These are phyloP conservation scores for Nysson spinosus DNA, from an alignment of 2,888 invertebrate genomes.

Conservation along the genomic window DNA sequence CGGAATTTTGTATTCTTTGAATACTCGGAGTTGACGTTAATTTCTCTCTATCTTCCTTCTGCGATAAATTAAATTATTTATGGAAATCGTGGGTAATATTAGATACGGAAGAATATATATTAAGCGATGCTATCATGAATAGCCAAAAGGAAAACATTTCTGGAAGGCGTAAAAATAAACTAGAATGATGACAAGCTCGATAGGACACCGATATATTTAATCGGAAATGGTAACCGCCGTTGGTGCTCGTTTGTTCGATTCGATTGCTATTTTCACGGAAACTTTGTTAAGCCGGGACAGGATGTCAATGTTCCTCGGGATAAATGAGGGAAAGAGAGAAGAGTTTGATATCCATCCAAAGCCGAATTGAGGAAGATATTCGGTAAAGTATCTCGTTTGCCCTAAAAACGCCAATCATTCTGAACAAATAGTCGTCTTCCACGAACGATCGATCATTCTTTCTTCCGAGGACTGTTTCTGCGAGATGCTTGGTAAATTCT, in stretches of 20 bases:
- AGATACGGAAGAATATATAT: too few relatives aligned
- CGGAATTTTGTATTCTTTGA: too few relatives aligned
- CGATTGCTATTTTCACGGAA: conserved; percentile 17
- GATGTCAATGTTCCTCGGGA: conserved; percentile 4
- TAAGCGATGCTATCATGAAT: too few relatives aligned
- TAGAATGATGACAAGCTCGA: conserved; percentile 6
- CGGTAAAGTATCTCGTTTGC: conserved; percentile 20
- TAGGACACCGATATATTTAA: conserved; percentile 34
- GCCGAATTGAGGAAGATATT: conserved; percentile 8
- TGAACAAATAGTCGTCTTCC: conserved; percentile 28
- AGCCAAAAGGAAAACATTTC: too few relatives aligned
- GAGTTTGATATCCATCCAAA: conserved; percentile 22
- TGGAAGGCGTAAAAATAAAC: too few relatives aligned
- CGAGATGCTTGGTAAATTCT: conserved; percentile 21
- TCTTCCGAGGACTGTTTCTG: conserved; percentile 4
- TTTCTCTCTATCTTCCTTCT: background rate
- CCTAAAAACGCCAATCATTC: conserved; percentile 53
- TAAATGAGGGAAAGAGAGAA: conserved; percentile 29
- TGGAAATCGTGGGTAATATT: too few relatives aligned
- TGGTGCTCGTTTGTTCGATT: conserved; percentile 32
- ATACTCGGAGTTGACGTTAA: too few relatives aligned
- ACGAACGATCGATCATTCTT: conserved; percentile 38
- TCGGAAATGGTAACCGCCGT: conserved; percentile 32
- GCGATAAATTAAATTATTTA: background rate
- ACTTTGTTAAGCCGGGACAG: conserved; percentile 31